Evolutionary conservation across 2,113 vertebrate species (phyloP).

Genomic region (Campylorhamphus procurvoides): DNA sequence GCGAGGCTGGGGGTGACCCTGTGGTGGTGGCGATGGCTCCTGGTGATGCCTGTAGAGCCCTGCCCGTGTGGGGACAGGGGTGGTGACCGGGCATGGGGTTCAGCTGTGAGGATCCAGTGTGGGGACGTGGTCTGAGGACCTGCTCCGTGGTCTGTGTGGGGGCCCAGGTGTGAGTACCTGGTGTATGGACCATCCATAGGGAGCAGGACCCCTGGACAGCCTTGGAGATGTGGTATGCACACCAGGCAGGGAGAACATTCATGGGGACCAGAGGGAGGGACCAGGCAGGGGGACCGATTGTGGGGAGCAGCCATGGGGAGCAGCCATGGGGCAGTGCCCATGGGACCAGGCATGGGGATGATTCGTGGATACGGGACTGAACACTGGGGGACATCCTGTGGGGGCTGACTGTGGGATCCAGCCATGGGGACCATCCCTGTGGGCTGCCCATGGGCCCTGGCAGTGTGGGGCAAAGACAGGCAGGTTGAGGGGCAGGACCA

Average conservation of each 20-base stretch:
- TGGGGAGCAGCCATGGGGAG: neutral
- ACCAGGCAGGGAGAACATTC: neutral
- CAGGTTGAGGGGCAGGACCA: neutral
- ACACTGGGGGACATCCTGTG: too few relatives aligned
- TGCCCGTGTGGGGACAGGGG: neutral
- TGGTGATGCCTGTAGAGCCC: neutral
- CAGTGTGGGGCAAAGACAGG: neutral
- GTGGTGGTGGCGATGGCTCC: neutral
- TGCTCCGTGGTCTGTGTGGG: neutral
- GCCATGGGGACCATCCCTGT: neutral
- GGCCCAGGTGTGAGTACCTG: neutral
- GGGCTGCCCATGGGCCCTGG: neutral
- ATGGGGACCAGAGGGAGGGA: too few relatives aligned
- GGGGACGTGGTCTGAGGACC: accelerated
- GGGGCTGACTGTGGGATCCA: neutral
- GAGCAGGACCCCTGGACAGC: neutral
- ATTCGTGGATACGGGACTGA: neutral
- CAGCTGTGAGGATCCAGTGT: neutral
- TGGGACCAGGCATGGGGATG: accelerated
- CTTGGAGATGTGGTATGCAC: neutral
- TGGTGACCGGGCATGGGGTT: neutral
- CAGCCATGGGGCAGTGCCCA: neutral
- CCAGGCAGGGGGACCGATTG: neutral
- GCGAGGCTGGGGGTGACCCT: neutral
- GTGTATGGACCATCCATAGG: neutral